These are phyloP conservation scores for Ormyrus thymus DNA, from an alignment of 2,888 invertebrate genomes.

Conservation along the genomic window DNA sequence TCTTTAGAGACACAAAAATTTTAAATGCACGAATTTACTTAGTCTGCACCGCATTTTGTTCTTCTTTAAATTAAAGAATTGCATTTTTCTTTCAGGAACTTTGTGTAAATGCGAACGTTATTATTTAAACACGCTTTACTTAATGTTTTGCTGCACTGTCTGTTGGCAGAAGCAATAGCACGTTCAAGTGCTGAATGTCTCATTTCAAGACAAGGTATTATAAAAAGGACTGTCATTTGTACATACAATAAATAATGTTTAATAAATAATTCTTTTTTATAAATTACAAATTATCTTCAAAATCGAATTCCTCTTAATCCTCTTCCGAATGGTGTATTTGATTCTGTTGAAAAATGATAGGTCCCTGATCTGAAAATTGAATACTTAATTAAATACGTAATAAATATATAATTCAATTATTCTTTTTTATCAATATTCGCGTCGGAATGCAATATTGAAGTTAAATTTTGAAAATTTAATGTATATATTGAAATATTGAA, in stretches of 20 bases:
- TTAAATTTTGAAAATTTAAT: background rate
- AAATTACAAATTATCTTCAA: background rate
- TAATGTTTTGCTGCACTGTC: background rate
- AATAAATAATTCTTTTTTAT: conserved; percentile 17
- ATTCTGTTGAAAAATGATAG: conserved; percentile 58
- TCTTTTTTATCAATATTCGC: background rate
- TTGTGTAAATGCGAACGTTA: background rate
- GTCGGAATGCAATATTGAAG: background rate
- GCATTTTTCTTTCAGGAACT: conserved; percentile 27
- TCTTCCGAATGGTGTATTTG: conserved; percentile 37
- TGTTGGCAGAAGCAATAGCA: conserved; percentile 5
- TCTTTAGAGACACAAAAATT: no score
- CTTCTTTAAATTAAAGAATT: background rate
- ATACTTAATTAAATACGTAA: background rate
- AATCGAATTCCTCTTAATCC: conserved; percentile 18
- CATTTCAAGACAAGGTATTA: conserved; percentile 37
- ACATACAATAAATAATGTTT: conserved; percentile 5
- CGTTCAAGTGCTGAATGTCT: conserved; percentile 23
- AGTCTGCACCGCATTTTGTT: no score
- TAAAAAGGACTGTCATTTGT: conserved; percentile 37
- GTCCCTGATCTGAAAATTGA: conserved; percentile 46
- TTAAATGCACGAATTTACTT: no score
- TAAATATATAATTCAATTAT: background rate
- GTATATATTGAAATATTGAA: no score
- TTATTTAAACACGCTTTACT: no score